Evolutionary conservation across 2,888 invertebrate genomes (phyloP).

Genomic region (Tinea pellionella): DNA sequence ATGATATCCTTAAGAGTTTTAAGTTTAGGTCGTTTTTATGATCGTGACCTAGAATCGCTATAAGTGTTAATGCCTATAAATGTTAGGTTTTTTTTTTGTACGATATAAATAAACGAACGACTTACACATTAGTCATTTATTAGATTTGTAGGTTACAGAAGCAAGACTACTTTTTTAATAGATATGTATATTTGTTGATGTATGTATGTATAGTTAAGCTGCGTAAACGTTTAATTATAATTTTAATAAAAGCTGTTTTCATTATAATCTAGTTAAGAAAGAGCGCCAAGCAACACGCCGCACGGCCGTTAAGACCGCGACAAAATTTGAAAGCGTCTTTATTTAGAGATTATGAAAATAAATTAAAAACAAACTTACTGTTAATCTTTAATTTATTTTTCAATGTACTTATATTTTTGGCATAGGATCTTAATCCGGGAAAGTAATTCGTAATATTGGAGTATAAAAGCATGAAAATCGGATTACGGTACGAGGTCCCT

Average conservation of each 20-base stretch:
- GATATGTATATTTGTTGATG: too few relatives aligned
- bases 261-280: background rate
- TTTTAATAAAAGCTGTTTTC: constrained; percentile 4
- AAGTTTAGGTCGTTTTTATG: background rate
- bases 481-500: background rate
- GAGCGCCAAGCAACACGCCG: background rate
- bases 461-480: background rate
- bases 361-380: background rate
- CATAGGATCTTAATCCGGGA: background rate
- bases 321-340: background rate
- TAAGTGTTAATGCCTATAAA: background rate
- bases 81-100: background rate
- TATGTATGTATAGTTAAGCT: background rate
- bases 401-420: background rate
- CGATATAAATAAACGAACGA: too few relatives aligned
- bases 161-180: too few relatives aligned
- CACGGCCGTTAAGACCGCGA: background rate
- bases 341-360: background rate
- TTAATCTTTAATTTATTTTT: background rate
- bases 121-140: too few relatives aligned
- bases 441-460: background rate
- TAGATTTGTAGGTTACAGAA: too few relatives aligned
- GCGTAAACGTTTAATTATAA: background rate
- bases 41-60: background rate
- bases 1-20: background rate